phyloP scores from a whole-genome alignment of 1,140 invertebrate genomes.

The Drosophila obscura region DNA sequence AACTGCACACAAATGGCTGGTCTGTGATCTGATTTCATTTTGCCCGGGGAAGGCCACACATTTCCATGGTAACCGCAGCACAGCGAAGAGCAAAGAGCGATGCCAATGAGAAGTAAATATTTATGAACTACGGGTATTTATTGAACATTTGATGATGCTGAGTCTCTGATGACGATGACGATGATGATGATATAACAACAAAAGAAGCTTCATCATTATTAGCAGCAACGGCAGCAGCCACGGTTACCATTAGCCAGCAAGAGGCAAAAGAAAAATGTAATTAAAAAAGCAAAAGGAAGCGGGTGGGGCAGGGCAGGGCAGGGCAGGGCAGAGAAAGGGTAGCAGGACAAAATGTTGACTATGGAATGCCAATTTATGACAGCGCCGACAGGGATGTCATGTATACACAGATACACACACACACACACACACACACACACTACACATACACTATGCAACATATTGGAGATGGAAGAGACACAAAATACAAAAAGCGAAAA shows the following conservation, averaged over 20 bases:
- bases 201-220: too few species aligned
- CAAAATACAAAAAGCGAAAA: constrained; percentile 57
- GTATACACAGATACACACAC: not conserved
- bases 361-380: constrained; percentile 59
- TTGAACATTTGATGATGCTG: constrained; percentile 32
- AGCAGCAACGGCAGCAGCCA: not conserved
- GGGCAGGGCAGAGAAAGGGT: too few species aligned
- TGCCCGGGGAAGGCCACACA: constrained; percentile 38
- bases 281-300: constrained; percentile 49
- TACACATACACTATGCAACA: not conserved
- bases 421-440: constrained; percentile 3
- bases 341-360: constrained; percentile 13
- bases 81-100: not conserved
- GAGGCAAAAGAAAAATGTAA: constrained; percentile 48
- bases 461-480: constrained; percentile 9
- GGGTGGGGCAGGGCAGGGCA: not conserved
- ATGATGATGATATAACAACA: constrained; percentile 13
- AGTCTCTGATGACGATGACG: constrained; percentile 9
- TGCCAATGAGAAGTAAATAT: constrained; percentile 35
- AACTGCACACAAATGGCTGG: not conserved
- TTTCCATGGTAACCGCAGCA: constrained; percentile 3
- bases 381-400: constrained; percentile 24
- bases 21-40: constrained; percentile 58
- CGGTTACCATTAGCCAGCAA: constrained; percentile 39
- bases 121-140: constrained; percentile 33